phyloP scores from a whole-genome alignment of 1,140 invertebrate species.

The Papilio polytes region DNA sequence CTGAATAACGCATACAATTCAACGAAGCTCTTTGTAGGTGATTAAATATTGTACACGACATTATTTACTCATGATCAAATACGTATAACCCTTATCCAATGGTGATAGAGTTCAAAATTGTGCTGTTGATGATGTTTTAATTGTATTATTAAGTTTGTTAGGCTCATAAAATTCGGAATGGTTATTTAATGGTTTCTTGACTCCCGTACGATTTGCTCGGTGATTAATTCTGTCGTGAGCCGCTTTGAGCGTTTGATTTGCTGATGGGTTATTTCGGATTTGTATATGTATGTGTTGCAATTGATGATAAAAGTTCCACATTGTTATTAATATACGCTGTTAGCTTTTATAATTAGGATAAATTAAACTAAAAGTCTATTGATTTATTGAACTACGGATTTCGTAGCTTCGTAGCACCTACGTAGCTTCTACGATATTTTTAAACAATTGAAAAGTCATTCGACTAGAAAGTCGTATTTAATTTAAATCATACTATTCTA shows the following conservation, averaged over 20 bases:
- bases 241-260: slow-evolving; percentile 28
- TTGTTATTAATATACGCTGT: background rate
- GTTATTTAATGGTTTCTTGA: slow-evolving; percentile 82
- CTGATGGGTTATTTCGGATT: slow-evolving; percentile 30
- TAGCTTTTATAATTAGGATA: background rate
- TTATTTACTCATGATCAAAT: slow-evolving; percentile 49
- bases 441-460: background rate
- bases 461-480: too few species aligned
- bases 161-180: slow-evolving; percentile 71
- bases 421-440: background rate
- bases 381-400: background rate
- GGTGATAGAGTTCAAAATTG: slow-evolving; percentile 52
- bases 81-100: slow-evolving; percentile 42
- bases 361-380: too few species aligned
- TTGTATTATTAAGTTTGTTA: slow-evolving; percentile 50
- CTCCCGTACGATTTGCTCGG: slow-evolving; percentile 72
- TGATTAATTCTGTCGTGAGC: slow-evolving; percentile 74
- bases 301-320: background rate
- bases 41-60: slow-evolving; percentile 73
- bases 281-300: background rate
- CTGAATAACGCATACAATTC: slow-evolving; percentile 60
- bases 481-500: too few species aligned
- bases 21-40: slow-evolving; percentile 74
- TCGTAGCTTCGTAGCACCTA: background rate
- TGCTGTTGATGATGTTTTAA: slow-evolving; percentile 45